Base-by-base conservation (phyloP, 2,888 invertebrate genomes). In the Blastobasis adustella region DNA sequence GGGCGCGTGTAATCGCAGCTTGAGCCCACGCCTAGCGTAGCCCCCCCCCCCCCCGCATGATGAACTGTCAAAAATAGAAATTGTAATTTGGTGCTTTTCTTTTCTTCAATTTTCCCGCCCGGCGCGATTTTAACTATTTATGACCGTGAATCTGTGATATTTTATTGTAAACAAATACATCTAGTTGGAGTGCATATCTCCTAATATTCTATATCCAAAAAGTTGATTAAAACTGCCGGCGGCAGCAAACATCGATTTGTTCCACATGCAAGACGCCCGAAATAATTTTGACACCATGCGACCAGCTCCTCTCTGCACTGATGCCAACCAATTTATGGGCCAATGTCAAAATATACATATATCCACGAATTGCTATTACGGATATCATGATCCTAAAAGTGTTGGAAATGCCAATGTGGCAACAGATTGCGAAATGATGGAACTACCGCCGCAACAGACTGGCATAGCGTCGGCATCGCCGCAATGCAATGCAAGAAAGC, bases 301-400 rank as follows among this genome's bases (percentile, higher is more conserved):
- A 64, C 88, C 86, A 62, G 81, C 80, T 61, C 83, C 85, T 58
- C 67, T 85, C 73, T 82, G 75, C 62, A 57, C 67, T 56, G 77
- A 82, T 69, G 71, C 76, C 65, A 80, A 77, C 65, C 75, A 73
- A 65, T 65, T 71, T 69, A 69, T 74, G 72, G 79, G 77, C 60
- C 85, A 81, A 74, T 82, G 77, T 71, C 85, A 79, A 57, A 86
- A 78, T 63, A 66, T 88, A 59, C 86, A 86, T 65, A 76, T 89
- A 65, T 89, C 89, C 47, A 85, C 82, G 46, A 89, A 89, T 70
- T 87, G 87, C 62, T 90, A 90, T 64, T 89, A 90, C 58, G 90
- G 90, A 49, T 90, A 79, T 68, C 88, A 89, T 52, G 75, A 80
- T 56, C 62, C 76, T 23, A 79, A 80, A 61, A 71, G 56, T 50